Percentiles rank a stretch among this genome's conserved stretches.
Conservation (phyloP, 2,113 vertebrate genomes). For the rat (Rattus norvegicus) region DNA sequence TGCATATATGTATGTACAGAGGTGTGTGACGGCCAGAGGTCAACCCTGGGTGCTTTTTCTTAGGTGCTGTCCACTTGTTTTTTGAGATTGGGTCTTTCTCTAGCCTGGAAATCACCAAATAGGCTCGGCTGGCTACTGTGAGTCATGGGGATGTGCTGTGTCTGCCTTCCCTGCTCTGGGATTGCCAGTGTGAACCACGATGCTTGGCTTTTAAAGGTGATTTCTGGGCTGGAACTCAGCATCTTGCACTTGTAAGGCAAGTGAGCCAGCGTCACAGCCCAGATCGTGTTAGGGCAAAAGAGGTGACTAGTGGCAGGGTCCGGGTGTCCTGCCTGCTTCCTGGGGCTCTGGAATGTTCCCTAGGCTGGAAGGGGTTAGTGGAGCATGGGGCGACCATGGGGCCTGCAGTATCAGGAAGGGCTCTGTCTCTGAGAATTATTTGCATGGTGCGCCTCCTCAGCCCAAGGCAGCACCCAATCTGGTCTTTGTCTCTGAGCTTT, state of each 20-base stretch:
- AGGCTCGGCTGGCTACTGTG: background rate
- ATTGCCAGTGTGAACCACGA: background rate
- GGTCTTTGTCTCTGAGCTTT: background rate
- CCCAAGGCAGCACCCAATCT: background rate
- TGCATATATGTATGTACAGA: background rate
- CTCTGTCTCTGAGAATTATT: background rate
- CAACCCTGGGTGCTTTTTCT: background rate
- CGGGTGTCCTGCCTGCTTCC: background rate
- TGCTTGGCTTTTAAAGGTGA: background rate
- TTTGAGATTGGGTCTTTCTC: background rate
- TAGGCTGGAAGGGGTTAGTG: background rate
- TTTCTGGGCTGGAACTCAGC: background rate
- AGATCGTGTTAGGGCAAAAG: background rate
- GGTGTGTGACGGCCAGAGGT: background rate
- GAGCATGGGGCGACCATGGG: background rate
- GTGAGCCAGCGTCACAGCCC: background rate
- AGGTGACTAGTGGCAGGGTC: background rate
- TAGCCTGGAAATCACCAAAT: background rate
- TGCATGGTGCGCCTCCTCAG: background rate
- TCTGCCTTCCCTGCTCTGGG: background rate
- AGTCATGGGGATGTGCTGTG: background rate
- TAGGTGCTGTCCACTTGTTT: background rate
- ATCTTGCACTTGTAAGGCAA: background rate
- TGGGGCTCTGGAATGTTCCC: background rate
- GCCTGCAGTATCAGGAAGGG: background rate